phyloP scores from a whole-genome alignment of 2,113 vertebrate species.

The Bos indicus region DNA sequence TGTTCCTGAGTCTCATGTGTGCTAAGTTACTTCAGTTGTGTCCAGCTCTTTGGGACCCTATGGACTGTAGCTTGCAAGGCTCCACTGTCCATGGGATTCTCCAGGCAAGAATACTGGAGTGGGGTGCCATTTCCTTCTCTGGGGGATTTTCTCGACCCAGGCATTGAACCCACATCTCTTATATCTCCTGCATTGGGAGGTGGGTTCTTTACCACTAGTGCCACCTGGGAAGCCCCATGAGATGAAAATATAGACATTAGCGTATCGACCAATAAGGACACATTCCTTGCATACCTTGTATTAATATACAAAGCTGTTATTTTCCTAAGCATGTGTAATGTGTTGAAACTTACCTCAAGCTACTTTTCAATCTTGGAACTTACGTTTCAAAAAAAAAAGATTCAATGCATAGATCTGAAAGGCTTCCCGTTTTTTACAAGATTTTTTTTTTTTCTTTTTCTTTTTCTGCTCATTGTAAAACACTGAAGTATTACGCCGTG shows the following conservation, averaged over 20 bases:
- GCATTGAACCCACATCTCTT: background rate
- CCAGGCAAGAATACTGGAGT: background rate
- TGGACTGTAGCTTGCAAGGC: background rate
- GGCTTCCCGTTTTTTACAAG: slow-evolving; percentile 44
- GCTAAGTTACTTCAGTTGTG: background rate
- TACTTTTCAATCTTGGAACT: slow-evolving; percentile 44
- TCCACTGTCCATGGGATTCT: background rate
- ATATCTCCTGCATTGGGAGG: background rate
- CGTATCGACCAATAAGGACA: background rate
- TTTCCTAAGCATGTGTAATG: background rate
- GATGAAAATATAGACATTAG: background rate
- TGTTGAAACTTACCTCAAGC: slow-evolving; percentile 24
- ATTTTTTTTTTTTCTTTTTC: background rate
- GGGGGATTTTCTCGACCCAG: background rate
- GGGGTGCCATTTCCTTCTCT: background rate
- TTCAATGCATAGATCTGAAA: slow-evolving; percentile 46
- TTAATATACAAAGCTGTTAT: background rate
- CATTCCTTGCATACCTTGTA: background rate
- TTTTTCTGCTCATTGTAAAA: slow-evolving; percentile 39
- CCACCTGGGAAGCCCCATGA: background rate
- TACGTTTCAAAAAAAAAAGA: background rate
- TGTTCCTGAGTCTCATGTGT: background rate
- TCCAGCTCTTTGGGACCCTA: background rate
- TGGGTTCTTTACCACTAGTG: background rate
- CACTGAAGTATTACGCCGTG: slow-evolving; percentile 24